phyloP scores from a whole-genome alignment of 2,888 invertebrate species.

The Oxyscelio sp. region DNA sequence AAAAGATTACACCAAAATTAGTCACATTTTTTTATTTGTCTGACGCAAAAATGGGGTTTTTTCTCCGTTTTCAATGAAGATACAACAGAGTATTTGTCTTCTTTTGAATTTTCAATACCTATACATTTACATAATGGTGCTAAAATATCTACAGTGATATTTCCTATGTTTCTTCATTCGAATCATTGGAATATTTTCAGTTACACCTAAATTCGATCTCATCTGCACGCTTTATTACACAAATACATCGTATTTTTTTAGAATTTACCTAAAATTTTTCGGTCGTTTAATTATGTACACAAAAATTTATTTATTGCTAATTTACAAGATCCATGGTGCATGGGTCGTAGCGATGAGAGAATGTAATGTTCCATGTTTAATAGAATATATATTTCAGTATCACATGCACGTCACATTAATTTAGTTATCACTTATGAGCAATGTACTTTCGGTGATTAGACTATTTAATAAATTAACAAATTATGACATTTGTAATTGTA shows the following conservation, averaged over 20 bases:
- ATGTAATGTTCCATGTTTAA: slow-evolving; percentile 53
- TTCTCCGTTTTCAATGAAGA: slow-evolving; percentile 76
- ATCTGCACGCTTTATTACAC: slow-evolving; percentile 55
- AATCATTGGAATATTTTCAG: slow-evolving; percentile 40
- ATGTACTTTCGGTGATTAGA: background rate
- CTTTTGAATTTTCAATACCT: slow-evolving; percentile 77
- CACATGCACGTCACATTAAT: slow-evolving; percentile 27
- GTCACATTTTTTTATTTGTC: slow-evolving; percentile 76
- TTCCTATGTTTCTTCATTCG: slow-evolving; percentile 79
- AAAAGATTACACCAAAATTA: slow-evolving; percentile 53
- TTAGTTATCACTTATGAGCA: background rate
- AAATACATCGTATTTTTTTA: slow-evolving; percentile 58
- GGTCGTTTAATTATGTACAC: slow-evolving; percentile 82
- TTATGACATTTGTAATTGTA: too few species aligned
- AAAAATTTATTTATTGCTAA: slow-evolving; percentile 84
- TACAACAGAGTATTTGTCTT: slow-evolving; percentile 79
- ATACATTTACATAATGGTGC: slow-evolving; percentile 82
- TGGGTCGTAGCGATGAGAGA: slow-evolving; percentile 65
- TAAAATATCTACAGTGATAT: slow-evolving; percentile 88
- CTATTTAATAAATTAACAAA: too few species aligned
- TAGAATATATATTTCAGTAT: slow-evolving; percentile 35
- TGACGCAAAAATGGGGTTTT: slow-evolving; percentile 77
- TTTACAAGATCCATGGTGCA: slow-evolving; percentile 81
- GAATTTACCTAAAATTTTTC: slow-evolving; percentile 55
- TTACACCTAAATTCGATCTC: slow-evolving; percentile 35